phyloP scores from a whole-genome alignment of 1,140 invertebrate species.

The Prorops nasuta region DNA sequence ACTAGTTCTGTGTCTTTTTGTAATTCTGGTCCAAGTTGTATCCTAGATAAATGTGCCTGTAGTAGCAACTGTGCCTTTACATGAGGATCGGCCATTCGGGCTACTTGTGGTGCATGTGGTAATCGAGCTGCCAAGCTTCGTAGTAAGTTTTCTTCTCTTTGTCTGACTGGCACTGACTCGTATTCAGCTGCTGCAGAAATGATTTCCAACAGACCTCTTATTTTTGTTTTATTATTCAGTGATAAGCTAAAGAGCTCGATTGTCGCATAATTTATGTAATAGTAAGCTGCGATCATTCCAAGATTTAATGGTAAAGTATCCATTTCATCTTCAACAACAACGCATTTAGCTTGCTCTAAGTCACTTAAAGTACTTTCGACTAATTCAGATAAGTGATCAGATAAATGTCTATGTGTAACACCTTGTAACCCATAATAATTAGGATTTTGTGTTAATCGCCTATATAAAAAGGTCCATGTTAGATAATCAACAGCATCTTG shows the following conservation, averaged over 20 bases:
- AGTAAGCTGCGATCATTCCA: conserved; percentile 99
- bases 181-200: conserved; percentile 98
- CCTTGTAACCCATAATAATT: conserved; percentile 99
- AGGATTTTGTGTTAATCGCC: conserved; percentile 96
- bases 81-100: conserved; percentile 93
- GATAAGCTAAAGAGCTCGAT: conserved; percentile 98
- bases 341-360: conserved; percentile 97
- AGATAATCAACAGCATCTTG: conserved; percentile 99
- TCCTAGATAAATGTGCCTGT: conserved; percentile 92
- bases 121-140: conserved; percentile 75
- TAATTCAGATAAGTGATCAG: conserved; percentile 97
- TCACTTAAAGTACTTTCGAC: conserved; percentile 96
- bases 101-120: conserved; percentile 67
- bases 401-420: conserved; percentile 93
- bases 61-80: conserved; percentile 95
- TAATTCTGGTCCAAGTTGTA: conserved; percentile 92
- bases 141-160: conserved; percentile 91
- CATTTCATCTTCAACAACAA: conserved; percentile 97
- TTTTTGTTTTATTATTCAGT: conserved; percentile 95
- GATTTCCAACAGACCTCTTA: conserved; percentile 95
- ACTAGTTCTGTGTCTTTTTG: conserved; percentile 95
- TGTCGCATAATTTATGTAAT: conserved; percentile 99
- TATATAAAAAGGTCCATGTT: conserved; percentile 98
- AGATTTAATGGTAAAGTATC: conserved; percentile 94
- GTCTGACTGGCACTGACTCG: conserved; percentile 89